Evolutionary conservation across 2,888 invertebrate species (phyloP).

Genomic region (Trachelus tabidus): DNA sequence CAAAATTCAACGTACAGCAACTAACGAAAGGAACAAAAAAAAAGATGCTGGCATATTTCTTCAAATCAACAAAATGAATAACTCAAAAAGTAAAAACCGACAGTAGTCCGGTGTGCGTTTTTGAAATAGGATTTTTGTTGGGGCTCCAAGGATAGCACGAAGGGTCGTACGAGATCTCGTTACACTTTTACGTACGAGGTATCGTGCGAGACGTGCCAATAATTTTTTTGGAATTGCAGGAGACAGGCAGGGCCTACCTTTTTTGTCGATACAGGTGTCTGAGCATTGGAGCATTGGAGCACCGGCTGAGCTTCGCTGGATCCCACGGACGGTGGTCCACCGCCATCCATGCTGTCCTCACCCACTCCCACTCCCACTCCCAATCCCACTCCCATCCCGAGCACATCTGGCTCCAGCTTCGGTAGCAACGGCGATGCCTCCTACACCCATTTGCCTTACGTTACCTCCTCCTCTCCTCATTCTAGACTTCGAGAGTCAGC

Average conservation of each 20-base stretch:
- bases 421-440: conserved; percentile 63
- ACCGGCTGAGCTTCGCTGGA: conserved; percentile 69
- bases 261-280: conserved; percentile 63
- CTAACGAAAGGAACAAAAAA: conserved; percentile 29
- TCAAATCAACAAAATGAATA: conserved; percentile 13
- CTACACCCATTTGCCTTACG: conserved; percentile 57
- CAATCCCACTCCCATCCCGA: conserved; percentile 63
- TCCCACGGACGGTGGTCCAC: conserved; percentile 82
- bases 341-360: conserved; percentile 67
- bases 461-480: conserved; percentile 29
- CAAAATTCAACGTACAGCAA: conserved; percentile 23
- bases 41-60: conserved; percentile 65
- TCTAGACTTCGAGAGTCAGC: too few relatives aligned
- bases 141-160: too few relatives aligned
- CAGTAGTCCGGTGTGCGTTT: not conserved
- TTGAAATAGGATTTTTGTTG: too few relatives aligned
- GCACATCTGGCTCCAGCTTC: conserved; percentile 63
- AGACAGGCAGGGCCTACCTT: conserved; percentile 54
- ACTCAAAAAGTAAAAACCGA: not conserved
- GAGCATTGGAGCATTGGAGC: conserved; percentile 55
- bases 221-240: too few relatives aligned
- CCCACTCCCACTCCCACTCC: conserved; percentile 59
- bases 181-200: too few relatives aligned
- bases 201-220: too few relatives aligned
- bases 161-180: too few relatives aligned